Conservation (phyloP, 2,888 invertebrate genomes). For the Caenorhabditis sp. region DNA sequence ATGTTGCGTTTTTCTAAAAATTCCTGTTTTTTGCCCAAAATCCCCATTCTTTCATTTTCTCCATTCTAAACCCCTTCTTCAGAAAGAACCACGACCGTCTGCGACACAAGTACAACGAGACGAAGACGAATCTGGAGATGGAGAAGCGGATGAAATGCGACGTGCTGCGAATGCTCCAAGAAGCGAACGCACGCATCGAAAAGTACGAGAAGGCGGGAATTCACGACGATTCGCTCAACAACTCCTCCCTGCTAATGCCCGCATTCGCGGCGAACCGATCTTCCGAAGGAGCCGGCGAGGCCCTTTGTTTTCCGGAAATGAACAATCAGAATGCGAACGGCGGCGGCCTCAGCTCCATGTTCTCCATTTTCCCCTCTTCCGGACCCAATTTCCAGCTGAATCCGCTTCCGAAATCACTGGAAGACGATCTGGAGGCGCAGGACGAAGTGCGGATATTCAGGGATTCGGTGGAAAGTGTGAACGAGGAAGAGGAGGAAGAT, state of each 20-base stretch:
- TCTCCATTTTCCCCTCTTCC: background rate
- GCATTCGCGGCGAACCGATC: conserved; percentile 14
- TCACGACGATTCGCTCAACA: conserved; percentile 49
- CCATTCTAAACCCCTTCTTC: no score
- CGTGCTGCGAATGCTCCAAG: conserved; percentile 50
- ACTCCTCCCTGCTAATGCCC: conserved; percentile 41
- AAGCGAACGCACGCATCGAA: conserved; percentile 38
- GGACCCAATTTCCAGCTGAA: background rate
- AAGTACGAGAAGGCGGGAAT: conserved; percentile 28
- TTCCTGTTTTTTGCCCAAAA: no score
- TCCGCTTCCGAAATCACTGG: conserved; percentile 44
- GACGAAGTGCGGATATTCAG: conserved; percentile 60
- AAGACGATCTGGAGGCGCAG: conserved; percentile 56
- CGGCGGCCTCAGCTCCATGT: no score
- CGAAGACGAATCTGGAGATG: conserved; percentile 36
- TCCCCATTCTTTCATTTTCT: no score
- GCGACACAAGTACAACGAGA: conserved; percentile 22
- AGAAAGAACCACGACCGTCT: conserved; percentile 51
- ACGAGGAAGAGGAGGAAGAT: conserved; percentile 10
- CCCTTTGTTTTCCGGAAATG: conserved; percentile 39
- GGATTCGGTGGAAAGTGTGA: conserved; percentile 36
- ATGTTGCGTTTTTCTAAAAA: no score
- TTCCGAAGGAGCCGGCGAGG: conserved; percentile 58
- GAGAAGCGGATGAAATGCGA: conserved; percentile 45
- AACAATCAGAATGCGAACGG: background rate